Conservation (phyloP, 2,113 vertebrate genomes). For the Tragelaphus imberbis region DNA sequence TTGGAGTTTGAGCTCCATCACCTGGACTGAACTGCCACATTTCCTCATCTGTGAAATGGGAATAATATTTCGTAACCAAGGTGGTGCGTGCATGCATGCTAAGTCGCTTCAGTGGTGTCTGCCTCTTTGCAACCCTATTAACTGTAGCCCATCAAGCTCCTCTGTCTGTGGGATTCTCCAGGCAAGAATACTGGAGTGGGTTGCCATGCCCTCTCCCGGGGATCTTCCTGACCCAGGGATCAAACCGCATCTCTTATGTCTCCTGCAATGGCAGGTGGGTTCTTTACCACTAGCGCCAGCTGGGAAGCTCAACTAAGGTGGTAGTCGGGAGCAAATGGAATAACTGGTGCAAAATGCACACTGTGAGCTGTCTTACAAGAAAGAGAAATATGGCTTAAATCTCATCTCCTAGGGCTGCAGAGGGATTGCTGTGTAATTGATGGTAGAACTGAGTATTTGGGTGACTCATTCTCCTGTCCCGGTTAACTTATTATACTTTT, state of each 20-base stretch:
- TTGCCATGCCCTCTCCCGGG: background rate
- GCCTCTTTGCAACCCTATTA: background rate
- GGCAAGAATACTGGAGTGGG: background rate
- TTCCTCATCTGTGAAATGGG: background rate
- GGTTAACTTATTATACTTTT: background rate
- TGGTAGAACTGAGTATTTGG: background rate
- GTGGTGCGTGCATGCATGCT: background rate
- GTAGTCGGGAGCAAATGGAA: background rate
- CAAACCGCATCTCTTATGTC: background rate
- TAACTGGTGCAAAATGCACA: background rate
- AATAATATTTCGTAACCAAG: background rate
- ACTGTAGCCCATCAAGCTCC: background rate
- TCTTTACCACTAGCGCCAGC: background rate
- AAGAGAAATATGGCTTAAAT: background rate
- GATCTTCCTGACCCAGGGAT: background rate
- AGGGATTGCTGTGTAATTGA: background rate
- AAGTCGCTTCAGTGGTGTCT: background rate
- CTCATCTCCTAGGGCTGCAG: background rate
- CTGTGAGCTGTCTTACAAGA: background rate
- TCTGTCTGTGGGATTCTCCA: background rate
- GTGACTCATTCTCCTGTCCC: background rate
- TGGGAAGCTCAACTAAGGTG: background rate
- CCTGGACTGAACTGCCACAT: background rate
- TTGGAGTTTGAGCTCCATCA: background rate
- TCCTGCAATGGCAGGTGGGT: background rate